These are phyloP conservation scores for Cheilosia vernalis DNA, from an alignment of 2,888 invertebrate genomes.

Conservation along the genomic window DNA sequence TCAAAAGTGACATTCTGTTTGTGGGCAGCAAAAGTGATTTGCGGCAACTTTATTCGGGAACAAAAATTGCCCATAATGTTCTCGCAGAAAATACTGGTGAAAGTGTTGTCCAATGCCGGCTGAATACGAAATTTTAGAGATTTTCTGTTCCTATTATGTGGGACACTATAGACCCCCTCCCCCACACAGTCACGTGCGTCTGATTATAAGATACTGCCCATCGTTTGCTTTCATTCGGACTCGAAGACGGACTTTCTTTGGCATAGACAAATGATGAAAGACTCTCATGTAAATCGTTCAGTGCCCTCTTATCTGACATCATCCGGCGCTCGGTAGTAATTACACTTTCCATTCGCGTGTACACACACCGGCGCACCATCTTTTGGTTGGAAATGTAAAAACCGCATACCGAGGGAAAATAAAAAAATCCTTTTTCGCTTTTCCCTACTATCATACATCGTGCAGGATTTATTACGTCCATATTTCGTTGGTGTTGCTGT, in stretches of 20 bases:
- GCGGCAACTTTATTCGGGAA: slow-evolving; percentile 2
- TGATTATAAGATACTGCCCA: neutral
- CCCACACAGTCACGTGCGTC: slow-evolving; percentile 2
- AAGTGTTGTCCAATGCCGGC: slow-evolving; percentile 51
- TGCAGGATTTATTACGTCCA: slow-evolving; percentile 62
- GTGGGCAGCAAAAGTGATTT: slow-evolving; percentile 59
- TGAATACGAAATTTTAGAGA: slow-evolving; percentile 57
- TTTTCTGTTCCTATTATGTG: slow-evolving; percentile 4
- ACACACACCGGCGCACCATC: neutral
- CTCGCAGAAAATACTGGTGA: slow-evolving; percentile 45
- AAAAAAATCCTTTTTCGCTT: slow-evolving; percentile 33
- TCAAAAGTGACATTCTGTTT: slow-evolving; percentile 25
- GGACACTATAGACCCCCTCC: neutral
- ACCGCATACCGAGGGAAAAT: neutral
- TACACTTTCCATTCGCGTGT: neutral
- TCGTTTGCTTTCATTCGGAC: neutral
- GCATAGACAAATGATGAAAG: neutral
- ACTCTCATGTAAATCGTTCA: neutral
- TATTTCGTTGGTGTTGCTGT: slow-evolving; percentile 46
- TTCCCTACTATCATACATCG: slow-evolving; percentile 22
- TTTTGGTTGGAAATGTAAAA: slow-evolving; percentile 1
- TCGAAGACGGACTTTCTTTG: neutral
- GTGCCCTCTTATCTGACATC: neutral
- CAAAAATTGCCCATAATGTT: slow-evolving; percentile 25
- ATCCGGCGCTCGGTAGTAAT: neutral